Percentiles rank a stretch among this genome's conserved stretches.
Conservation (phyloP, 2,797 vertebrate genomes). For the Sebastes hopkinsi region DNA sequence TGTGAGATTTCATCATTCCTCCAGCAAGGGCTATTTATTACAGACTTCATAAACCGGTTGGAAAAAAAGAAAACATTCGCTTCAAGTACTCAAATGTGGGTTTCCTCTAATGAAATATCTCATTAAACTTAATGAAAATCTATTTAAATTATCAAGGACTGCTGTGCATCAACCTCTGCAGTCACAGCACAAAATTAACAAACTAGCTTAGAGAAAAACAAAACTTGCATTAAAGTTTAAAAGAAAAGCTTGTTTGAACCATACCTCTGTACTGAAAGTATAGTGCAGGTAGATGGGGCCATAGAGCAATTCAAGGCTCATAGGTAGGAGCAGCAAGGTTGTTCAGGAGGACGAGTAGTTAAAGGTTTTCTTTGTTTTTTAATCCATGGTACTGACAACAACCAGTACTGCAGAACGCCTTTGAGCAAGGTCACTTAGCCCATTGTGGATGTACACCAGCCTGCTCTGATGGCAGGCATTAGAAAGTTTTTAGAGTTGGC, state of each 20-base stretch:
- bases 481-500: conserved; percentile 32
- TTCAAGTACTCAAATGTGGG: background rate
- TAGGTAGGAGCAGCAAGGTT: background rate
- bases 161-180: background rate
- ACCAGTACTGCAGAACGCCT: conserved; percentile 9
- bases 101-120: background rate
- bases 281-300: conserved; percentile 47
- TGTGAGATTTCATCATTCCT: background rate
- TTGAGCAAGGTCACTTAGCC: conserved; percentile 34
- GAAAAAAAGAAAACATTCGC: background rate
- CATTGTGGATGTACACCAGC: conserved; percentile 19
- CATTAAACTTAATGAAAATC: background rate
- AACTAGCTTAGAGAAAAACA: background rate
- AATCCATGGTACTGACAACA: background rate
- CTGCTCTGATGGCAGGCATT: conserved; percentile 24
- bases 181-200: background rate
- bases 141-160: background rate
- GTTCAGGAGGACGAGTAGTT: background rate
- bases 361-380: background rate
- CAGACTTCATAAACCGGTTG: background rate
- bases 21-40: conserved; percentile 10
- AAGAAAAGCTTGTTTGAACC: background rate
- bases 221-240: background rate
- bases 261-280: background rate
- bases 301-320: background rate